These are phyloP conservation scores for Patiria miniata DNA, from an alignment of 35 echinoderm and acorn worm genomes.

Conservation along the genomic window DNA sequence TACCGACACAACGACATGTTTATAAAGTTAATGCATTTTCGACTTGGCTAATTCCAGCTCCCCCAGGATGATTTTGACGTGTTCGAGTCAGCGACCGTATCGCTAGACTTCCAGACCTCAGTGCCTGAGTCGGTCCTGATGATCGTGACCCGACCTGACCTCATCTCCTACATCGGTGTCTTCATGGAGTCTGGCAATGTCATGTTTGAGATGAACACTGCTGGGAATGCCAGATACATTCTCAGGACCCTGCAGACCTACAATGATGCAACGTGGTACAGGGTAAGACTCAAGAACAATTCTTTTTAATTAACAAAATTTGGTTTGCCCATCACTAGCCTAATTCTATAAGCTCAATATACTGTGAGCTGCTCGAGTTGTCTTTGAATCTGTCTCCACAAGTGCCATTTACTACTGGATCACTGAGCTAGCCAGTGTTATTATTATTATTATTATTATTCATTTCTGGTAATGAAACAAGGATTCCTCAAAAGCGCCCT, in stretches of 20 bases:
- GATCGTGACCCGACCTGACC: constrained; percentile 62
- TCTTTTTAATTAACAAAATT: too few species aligned
- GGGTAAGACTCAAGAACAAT: constrained; percentile 49
- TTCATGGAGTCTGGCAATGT: constrained; percentile 67
- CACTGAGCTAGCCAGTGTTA: too few species aligned
- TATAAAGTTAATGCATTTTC: too few species aligned
- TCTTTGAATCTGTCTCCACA: too few species aligned
- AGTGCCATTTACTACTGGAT: too few species aligned
- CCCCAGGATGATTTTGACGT: constrained; percentile 61
- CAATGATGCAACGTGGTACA: constrained; percentile 79
- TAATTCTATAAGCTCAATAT: too few species aligned
- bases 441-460: too few species aligned
- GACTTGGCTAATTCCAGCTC: constrained; percentile 45
- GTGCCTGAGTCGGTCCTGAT: constrained; percentile 68
- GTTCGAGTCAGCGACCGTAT: constrained; percentile 38
- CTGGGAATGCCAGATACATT: constrained; percentile 76
- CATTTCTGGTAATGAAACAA: too few species aligned
- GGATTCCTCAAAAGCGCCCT: too few species aligned
- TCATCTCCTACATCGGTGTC: constrained; percentile 88
- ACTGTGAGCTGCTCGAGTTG: too few species aligned
- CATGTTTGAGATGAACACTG: constrained; percentile 86
- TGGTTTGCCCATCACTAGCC: too few species aligned
- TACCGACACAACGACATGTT: too few species aligned
- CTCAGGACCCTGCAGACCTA: constrained; percentile 44
- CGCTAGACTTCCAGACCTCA: constrained; percentile 79